Percentiles rank a stretch among this genome's conserved stretches.
Evolutionary conservation across 2,113 vertebrate species (phyloP).

Genomic region (Phrynosoma platyrhinos): DNA sequence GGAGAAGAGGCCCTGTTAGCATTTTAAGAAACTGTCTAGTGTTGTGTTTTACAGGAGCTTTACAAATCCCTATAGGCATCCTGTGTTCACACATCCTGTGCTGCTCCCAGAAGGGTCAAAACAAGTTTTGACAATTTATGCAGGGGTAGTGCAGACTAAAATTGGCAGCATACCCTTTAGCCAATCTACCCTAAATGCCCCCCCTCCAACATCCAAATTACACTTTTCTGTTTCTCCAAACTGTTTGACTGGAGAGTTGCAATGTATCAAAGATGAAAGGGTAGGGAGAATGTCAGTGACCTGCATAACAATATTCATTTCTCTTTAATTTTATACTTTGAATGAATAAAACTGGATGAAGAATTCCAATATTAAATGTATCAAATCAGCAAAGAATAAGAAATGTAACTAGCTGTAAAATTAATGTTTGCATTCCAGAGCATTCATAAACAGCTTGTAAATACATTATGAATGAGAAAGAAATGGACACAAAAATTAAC

Average conservation of each 20-base stretch:
- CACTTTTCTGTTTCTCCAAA: neutral
- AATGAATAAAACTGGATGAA: conserved; percentile 15
- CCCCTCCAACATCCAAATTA: neutral
- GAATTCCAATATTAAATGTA: conserved; percentile 5
- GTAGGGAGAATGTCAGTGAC: too few relatives aligned
- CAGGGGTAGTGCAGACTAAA: neutral
- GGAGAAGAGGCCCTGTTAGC: neutral
- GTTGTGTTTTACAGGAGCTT: neutral
- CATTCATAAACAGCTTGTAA: neutral
- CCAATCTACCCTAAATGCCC: neutral
- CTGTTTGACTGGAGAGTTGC: neutral
- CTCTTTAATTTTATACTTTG: conserved; percentile 23
- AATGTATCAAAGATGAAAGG: neutral
- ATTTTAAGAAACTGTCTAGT: conserved; percentile 2
- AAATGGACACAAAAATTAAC: neutral
- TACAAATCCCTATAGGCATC: neutral
- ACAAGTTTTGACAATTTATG: neutral
- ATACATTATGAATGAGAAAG: conserved; percentile 23
- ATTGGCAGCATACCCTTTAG: neutral
- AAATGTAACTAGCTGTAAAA: neutral
- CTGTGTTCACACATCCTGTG: neutral
- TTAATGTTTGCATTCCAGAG: conserved; percentile 12
- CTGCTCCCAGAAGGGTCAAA: conserved; percentile 12
- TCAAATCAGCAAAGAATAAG: conserved; percentile 15
- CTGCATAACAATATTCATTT: conserved; percentile 7